Evolutionary conservation across 2,888 invertebrate species (phyloP), one percentile per base, ranked within the genome.

Genomic region (Dioctria linearis): DNA sequence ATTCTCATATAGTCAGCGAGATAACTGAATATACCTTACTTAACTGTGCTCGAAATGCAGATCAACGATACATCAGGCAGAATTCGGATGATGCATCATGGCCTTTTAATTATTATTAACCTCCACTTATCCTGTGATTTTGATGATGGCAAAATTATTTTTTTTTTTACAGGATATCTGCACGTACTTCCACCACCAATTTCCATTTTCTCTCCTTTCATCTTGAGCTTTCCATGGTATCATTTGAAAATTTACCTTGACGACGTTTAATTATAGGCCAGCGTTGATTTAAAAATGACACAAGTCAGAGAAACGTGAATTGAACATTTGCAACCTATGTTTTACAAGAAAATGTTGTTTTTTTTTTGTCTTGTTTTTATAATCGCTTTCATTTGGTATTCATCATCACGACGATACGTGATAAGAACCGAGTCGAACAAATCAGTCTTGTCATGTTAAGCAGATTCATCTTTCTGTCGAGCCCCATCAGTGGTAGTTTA

Each of bases 381-480:
- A 61, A 61, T 61, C 61, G 25, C 61, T 8, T 61, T 61, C 61
- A 3, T 61, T 39, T 5, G 6, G 37, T 6, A 3, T 25, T 6
- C 8, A 51, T 25, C 25, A 11, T 51, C 51, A 11, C 2, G 51
- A 11, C 61, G 13, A 25, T n/a, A n/a, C 61, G 5, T 25, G 61
- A 61, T 37, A 13, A n/a, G 6, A n/a, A 25, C 61, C 25, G 61
- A 61, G 4, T 13, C 61, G 37, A 61, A 13, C 37, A 37, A 61
- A 61, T 25, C 40, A 4, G 61, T 37, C 61, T 61, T 61, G 61
- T 61, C 61, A 61, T 37, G 61, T 61, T 61, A 61, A 61, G 6
- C 25, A 61, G 37, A 67, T 46, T 67, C 49, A 54, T 54, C 54
- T 54, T 54, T n/a, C 6, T 3, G 54, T 54, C 3, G n/a, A 54